Base-by-base conservation (phyloP, 2,888 invertebrate species). In the Leptinotarsa peninsularis region DNA sequence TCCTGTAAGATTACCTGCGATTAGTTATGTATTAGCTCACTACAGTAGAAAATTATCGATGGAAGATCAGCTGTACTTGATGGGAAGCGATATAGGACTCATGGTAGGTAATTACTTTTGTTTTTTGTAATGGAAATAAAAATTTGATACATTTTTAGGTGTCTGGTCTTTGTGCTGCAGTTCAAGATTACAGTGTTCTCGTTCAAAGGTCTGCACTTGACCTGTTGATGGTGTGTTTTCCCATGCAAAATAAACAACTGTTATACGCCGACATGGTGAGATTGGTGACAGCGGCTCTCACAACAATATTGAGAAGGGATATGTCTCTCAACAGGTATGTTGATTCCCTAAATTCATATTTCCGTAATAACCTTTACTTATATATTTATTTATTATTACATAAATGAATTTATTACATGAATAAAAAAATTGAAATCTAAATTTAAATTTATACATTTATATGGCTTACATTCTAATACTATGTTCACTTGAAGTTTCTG, bases 131-230 rank as follows among this genome's bases (percentile, higher is more conserved):
- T 33, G 10, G 21, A 4, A n/a, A n/a, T 52, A 4, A 23, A 17
- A 21, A n/a, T 21, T 5, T 14, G 4, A 43, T 66, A 27, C 50
- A 81, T 67, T 82, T 82, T 67, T 82, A 93, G 93, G 93, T 95
- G 83, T 91, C 92, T 50, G 95, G 95, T 15, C 87, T 96, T 75
- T 95, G 94, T 86, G 93, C 93, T 15, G 93, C 95, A 76, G 92
- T 96, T 49, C 94, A 95, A 86, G 96, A 96, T 88, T 90, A 90
- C 49, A 92, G 93, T 82, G 94, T 95, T 73, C 88, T 98, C 79
- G 96, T 97, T 52, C 97, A 97, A 89, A 90, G 97, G 77, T 93
- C 94, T 84, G 93, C 95, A 18, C 89, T 97, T 78, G 97, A 97
- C 87, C 92, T 97, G 81, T 89, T 97, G 56, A 89, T 95, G 81